These are phyloP conservation scores for Thymelicus acteon DNA, from an alignment of 2,888 invertebrate species.

Conservation along the genomic window DNA sequence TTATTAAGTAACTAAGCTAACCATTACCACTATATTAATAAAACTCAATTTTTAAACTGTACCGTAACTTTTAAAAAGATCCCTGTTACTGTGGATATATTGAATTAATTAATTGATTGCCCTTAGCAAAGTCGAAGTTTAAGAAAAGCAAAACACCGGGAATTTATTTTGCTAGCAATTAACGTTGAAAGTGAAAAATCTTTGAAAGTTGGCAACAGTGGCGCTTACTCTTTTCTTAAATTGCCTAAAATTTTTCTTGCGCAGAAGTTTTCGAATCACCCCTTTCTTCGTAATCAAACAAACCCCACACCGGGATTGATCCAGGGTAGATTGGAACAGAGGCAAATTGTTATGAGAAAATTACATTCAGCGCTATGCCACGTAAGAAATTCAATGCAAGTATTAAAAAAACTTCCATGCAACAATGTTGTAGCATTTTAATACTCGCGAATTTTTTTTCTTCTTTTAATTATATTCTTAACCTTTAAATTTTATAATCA, in stretches of 20 bases:
- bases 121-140: conserved; percentile 54
- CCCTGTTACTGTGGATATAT: conserved; percentile 41
- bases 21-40: too few species aligned
- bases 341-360: background rate
- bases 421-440: too few species aligned
- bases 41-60: background rate
- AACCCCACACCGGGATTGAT: conserved; percentile 47
- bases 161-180: conserved; percentile 82
- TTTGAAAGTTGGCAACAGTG: conserved; percentile 67
- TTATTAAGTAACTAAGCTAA: too few species aligned
- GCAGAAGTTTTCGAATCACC: conserved; percentile 78
- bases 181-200: conserved; percentile 83
- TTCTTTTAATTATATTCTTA: too few species aligned
- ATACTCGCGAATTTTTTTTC: too few species aligned
- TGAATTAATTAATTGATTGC: conserved; percentile 79
- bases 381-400: background rate
- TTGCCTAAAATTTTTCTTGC: conserved; percentile 78
- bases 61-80: background rate
- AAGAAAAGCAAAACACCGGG: conserved; percentile 71
- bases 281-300: conserved; percentile 78
- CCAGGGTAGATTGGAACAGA: conserved; percentile 29
- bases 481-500: too few species aligned
- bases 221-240: conserved; percentile 77
- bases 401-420: too few species aligned
- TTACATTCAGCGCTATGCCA: background rate